Evolutionary conservation across 2,888 invertebrate species (phyloP), one percentile per base, ranked within the genome.

Genomic region (Stictocephala bisonia): DNA sequence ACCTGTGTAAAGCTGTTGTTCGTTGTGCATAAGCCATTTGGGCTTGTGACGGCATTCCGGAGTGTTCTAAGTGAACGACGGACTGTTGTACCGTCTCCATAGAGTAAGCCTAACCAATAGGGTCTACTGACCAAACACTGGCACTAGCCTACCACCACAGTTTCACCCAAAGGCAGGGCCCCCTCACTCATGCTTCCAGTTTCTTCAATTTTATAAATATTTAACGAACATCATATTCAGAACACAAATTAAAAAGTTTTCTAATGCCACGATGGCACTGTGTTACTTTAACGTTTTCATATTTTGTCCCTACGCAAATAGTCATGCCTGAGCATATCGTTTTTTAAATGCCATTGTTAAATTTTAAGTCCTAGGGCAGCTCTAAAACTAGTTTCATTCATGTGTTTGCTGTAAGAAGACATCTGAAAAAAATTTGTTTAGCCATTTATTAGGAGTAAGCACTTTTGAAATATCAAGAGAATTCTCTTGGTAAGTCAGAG

Each of bases 41-140:
- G 70, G 81, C 78, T 78, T 81, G 81, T 58, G 81, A 80, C 75
- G 81, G 81, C 81, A 81, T 80, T 73, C 80, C 78, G 71, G 80
- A 75, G 76, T 80, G 80, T 58, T 71, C 70, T 40, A 71, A 71
- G 40, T 71, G 70, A 71, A 71, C 70, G 58, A 71, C 70, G 48
- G 70, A 58, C 48, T 56, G 70, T 71, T 71, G 70, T 26, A 71
- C 70, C 70, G 70, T 58, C 70, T 71, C 70, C 70, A 71, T 71
- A 41, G 41, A 56, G 29, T 44, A 58, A 53, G 44, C 44, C 44
- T 40, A 51, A 20, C n/a, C n/a, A n/a, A n/a, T n/a, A n/a, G n/a
- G n/a, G n/a, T n/a, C n/a, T n/a, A n/a, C n/a, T n/a, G n/a, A n/a
- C n/a, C n/a, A n/a, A 51, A 44, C 22, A 56, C 56, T 40, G 26